These are phyloP conservation scores for Myxocyprinus asiaticus DNA, from an alignment of 2,113 vertebrate species.

Conservation along the genomic window DNA sequence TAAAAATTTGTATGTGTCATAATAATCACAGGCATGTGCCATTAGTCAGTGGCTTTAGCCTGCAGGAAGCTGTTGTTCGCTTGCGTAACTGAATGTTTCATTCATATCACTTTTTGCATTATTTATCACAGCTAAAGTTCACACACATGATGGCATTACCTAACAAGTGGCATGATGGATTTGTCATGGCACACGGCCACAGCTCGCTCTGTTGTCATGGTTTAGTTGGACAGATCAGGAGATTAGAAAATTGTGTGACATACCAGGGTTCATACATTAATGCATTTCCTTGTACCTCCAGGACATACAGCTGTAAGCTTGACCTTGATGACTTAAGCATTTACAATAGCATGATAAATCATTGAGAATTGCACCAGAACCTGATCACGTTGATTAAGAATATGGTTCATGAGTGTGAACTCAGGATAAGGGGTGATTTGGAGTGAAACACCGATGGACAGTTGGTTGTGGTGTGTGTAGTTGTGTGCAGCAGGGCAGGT, in stretches of 20 bases:
- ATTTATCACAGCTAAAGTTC: slow-evolving; percentile 60
- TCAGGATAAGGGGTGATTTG: not conserved
- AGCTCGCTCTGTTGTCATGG: slow-evolving; percentile 25
- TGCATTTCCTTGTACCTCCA: not conserved
- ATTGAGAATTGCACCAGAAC: not conserved
- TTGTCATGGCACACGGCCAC: slow-evolving; percentile 53
- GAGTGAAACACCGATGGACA: slow-evolving; percentile 20
- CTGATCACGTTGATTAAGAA: not conserved
- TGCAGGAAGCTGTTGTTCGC: slow-evolving; percentile 47
- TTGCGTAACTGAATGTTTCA: slow-evolving; percentile 55
- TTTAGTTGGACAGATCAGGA: slow-evolving; percentile 39
- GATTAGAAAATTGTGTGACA: slow-evolving; percentile 20
- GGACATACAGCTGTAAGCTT: too few species aligned
- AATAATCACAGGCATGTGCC: slow-evolving; percentile 42
- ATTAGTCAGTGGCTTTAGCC: slow-evolving; percentile 55
- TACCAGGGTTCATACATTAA: not conserved
- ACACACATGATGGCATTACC: slow-evolving; percentile 55
- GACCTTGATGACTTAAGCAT: not conserved
- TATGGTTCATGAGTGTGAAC: not conserved
- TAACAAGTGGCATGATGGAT: slow-evolving; percentile 53
- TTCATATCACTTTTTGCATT: slow-evolving; percentile 58
- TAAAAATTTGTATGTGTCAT: not conserved
- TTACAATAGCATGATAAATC: slow-evolving; percentile 4
- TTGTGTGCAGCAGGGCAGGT: slow-evolving; percentile 62
- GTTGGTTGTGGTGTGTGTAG: slow-evolving; percentile 27